These are phyloP conservation scores for Ischnus inquisitorius DNA, from an alignment of 2,888 invertebrate species.

Conservation along the genomic window DNA sequence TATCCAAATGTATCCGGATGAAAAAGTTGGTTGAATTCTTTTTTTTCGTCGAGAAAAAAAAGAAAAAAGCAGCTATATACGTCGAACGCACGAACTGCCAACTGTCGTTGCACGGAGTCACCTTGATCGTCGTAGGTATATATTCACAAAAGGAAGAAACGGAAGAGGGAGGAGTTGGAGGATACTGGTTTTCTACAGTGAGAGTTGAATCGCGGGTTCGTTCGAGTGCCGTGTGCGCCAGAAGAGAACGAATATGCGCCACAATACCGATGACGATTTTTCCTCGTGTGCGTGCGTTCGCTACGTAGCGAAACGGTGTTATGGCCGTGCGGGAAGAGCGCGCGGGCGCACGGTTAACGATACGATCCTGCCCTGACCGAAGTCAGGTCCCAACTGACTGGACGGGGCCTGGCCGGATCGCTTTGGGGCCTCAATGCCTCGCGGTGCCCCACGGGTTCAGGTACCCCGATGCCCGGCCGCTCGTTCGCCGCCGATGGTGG, in stretches of 20 bases:
- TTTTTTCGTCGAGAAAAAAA: not conserved
- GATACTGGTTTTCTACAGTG: constrained; percentile 50
- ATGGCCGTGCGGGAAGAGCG: constrained; percentile 33
- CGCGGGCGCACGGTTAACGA: constrained; percentile 50
- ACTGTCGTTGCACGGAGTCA: constrained; percentile 34
- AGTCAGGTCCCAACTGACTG: constrained; percentile 84
- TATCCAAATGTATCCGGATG: constrained; percentile 26
- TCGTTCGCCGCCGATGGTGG: constrained; percentile 63
- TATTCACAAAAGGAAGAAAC: constrained; percentile 19
- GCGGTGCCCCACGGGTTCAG: constrained; percentile 80
- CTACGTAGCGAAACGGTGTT: constrained; percentile 10
- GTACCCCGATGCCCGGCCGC: constrained; percentile 76
- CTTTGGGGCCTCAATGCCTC: constrained; percentile 81
- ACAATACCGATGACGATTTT: constrained; percentile 25
- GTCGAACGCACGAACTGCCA: not conserved
- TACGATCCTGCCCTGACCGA: constrained; percentile 82
- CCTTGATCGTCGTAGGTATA: not conserved
- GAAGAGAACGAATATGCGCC: constrained; percentile 38
- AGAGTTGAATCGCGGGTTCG: constrained; percentile 54
- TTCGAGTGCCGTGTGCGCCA: constrained; percentile 37
- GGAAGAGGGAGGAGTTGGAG: constrained; percentile 35
- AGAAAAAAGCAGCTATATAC: not conserved
- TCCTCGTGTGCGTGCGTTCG: constrained; percentile 12
- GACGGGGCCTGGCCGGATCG: constrained; percentile 74
- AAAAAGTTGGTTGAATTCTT: not conserved